These are phyloP conservation scores for Metalampra italica DNA, from an alignment of 2,888 invertebrate genomes.

Conservation along the genomic window DNA sequence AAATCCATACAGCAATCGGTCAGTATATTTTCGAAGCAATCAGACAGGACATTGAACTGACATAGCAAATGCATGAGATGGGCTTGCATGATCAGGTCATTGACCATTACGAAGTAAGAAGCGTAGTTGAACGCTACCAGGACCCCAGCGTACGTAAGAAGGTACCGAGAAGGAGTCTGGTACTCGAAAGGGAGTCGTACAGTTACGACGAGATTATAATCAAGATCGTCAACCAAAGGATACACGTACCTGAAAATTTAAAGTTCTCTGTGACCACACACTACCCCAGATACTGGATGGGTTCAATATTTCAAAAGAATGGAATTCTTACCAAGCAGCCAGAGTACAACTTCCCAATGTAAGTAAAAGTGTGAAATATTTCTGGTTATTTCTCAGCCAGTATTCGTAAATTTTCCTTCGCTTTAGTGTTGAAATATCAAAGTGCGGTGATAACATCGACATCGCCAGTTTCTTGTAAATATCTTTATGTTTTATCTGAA, in stretches of 20 bases:
- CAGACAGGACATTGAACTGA: constrained; percentile 47
- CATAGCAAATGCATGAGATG: constrained; percentile 57
- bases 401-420: constrained; percentile 38
- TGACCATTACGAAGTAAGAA: constrained; percentile 56
- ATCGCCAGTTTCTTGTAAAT: constrained; percentile 45
- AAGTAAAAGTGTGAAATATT: constrained; percentile 46
- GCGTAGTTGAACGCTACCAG: constrained; percentile 41
- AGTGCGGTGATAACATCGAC: constrained; percentile 49
- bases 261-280: not conserved
- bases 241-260: constrained; percentile 46
- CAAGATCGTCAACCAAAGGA: constrained; percentile 54
- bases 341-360: constrained; percentile 49
- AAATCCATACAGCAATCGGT: constrained; percentile 36
- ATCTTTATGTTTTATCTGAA: constrained; percentile 38
- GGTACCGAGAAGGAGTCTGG: constrained; percentile 32
- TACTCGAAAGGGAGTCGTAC: constrained; percentile 46
- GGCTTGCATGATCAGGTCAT: constrained; percentile 53
- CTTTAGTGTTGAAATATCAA: constrained; percentile 44
- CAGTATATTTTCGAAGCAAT: constrained; percentile 53
- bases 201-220: constrained; percentile 53
- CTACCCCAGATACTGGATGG: no score
- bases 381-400: constrained; percentile 46
- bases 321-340: constrained; percentile 41
- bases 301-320: no score
- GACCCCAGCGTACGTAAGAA: constrained; percentile 34